A percentile compares a stretch with the other conserved stretches of the same genome.
phyloP scores from a whole-genome alignment of 2,113 vertebrate species.

The Sinocyclocheilus maitianheensis region DNA sequence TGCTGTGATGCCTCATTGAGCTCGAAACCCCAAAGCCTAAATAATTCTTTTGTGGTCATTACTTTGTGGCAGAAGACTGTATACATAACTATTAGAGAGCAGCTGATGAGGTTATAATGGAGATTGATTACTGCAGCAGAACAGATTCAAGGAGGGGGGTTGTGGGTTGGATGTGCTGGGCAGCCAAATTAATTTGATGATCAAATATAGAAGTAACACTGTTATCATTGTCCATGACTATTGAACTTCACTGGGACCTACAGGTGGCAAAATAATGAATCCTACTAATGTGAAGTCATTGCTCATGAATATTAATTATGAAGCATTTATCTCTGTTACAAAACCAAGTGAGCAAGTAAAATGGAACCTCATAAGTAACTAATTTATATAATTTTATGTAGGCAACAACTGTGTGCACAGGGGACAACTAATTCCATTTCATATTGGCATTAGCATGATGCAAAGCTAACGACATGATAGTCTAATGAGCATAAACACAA shows the following conservation, averaged over 20 bases:
- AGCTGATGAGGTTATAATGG: slow-evolving; percentile 54
- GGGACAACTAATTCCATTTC: not conserved
- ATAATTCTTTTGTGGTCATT: slow-evolving; percentile 15
- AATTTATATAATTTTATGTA: not conserved
- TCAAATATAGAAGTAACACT: not conserved
- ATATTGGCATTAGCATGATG: not conserved
- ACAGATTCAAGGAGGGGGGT: not conserved
- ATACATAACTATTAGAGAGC: slow-evolving; percentile 57
- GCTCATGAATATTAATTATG: not conserved
- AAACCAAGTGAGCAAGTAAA: not conserved
- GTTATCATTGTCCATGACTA: not conserved
- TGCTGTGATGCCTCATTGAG: slow-evolving; percentile 9
- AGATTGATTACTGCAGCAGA: slow-evolving; percentile 56
- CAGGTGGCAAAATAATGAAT: not conserved
- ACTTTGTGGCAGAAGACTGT: slow-evolving; percentile 27
- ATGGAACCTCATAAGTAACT: not conserved
- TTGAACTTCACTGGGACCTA: not conserved
- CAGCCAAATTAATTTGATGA: not conserved
- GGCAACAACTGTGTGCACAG: not conserved
- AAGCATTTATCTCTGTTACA: not conserved
- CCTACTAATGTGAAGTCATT: not conserved
- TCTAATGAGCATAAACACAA: not conserved
- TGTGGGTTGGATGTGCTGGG: not conserved
- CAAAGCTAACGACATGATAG: not conserved
- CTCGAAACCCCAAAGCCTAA: not conserved